Base-by-base conservation (phyloP, 2,888 invertebrate species). In the Rhingia rostrata region DNA sequence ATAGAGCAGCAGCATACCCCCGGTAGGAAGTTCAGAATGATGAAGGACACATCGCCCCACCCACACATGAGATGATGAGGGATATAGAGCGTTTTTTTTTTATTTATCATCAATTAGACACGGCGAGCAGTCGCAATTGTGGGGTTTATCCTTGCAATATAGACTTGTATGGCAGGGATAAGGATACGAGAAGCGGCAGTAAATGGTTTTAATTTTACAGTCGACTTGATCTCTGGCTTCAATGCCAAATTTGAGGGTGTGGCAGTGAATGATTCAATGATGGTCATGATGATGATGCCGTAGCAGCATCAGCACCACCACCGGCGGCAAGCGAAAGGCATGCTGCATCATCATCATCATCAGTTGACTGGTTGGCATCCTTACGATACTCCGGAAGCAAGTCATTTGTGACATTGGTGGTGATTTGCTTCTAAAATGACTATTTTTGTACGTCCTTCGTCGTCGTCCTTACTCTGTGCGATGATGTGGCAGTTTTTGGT, bases 71-170 rank as follows among this genome's bases (percentile, higher is more conserved):
- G 64, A 56, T 63, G 61, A 61, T 73, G 83, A 69, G 32, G 45
- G 70, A 49, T 49, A 54, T 49, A 63, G 56, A 58, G 47, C 14
- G 33, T 49, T 60, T 74, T 51, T 9, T 58, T 80, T 86, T 74
- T 80, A 86, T 87, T 87, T 86, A 86, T 88, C 88, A 87, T 88
- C 89, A 90, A 90, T 90, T 90, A 90, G 89, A 87, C 88, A 89
- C 87, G 89, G 89, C 79, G 80, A 84, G 70, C 84, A 84, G 75
- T 80, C 84, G 80, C 84, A 70, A 84, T 66, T 70, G 69, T 83
- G 73, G 83, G 79, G 83, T 67, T 56, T 74, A 63, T 73, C 79
- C 73, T 64, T 58, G 70, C 69, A 69, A 33, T 70, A 70, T 47
- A 43, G 49, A 73, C 63, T 49, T 47, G 47, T 58, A 45, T 51